Evolutionary conservation across 2,113 vertebrate genomes (phyloP).

Genomic region (Colistium nudipinnis): DNA sequence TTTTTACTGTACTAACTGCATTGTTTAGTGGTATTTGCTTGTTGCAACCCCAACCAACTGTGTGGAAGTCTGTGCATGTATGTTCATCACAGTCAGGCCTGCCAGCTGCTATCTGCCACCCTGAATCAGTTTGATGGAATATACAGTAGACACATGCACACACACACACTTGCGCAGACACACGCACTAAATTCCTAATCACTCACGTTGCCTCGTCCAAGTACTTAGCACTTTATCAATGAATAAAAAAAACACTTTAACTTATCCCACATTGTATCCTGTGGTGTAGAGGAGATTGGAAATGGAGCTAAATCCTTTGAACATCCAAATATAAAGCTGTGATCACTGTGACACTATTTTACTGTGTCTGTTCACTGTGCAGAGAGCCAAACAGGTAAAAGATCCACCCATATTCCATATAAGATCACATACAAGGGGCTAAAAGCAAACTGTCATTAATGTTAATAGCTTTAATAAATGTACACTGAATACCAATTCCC

Average conservation of each 20-base stretch:
- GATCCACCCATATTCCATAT: constrained; percentile 20
- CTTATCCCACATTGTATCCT: constrained; percentile 26
- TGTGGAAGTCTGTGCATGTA: background rate
- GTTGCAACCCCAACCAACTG: constrained; percentile 16
- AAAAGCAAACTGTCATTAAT: background rate
- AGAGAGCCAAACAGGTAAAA: constrained; percentile 22
- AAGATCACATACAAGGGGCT: background rate
- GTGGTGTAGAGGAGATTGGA: constrained; percentile 6
- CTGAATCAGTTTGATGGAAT: constrained; percentile 53
- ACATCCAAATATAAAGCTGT: constrained; percentile 27
- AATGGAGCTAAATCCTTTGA: constrained; percentile 12
- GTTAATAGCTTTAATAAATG: background rate
- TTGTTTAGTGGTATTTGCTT: constrained; percentile 37
- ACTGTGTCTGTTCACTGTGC: background rate
- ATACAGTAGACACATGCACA: background rate
- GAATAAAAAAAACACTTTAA: constrained; percentile 44
- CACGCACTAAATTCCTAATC: constrained; percentile 48
- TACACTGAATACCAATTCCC: background rate
- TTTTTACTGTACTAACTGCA: constrained; percentile 38
- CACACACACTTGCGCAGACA: constrained; percentile 6
- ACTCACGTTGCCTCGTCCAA: constrained; percentile 27
- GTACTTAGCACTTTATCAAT: constrained; percentile 41
- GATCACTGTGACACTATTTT: constrained; percentile 1
- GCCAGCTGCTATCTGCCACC: constrained; percentile 60
- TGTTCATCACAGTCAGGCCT: constrained; percentile 47